A percentile compares a stretch with the other conserved stretches of the same genome.
These are phyloP conservation scores for Helleia helle DNA, from an alignment of 2,888 invertebrate genomes.

Conservation along the genomic window DNA sequence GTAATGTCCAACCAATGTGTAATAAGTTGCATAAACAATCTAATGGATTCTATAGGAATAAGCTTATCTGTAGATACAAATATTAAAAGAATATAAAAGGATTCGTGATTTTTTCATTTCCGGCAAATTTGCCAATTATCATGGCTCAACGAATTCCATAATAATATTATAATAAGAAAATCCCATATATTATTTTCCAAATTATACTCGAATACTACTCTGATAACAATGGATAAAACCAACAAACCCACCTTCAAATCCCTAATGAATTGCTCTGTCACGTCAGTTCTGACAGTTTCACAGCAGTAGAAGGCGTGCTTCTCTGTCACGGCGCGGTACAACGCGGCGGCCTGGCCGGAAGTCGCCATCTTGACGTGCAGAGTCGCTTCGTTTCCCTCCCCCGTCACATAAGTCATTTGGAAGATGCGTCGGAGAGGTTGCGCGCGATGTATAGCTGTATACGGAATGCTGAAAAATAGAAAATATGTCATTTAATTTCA, in stretches of 20 bases:
- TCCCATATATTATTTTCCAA: no score
- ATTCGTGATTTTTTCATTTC: no score
- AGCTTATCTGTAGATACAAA: no score
- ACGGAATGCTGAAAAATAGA: conserved; percentile 78
- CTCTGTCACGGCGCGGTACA: conserved; percentile 91
- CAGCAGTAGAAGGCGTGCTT: conserved; percentile 95
- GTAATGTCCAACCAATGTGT: no score
- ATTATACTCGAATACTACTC: not conserved
- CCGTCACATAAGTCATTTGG: conserved; percentile 81
- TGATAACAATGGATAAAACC: not conserved
- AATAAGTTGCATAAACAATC: no score
- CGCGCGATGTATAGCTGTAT: conserved; percentile 86
- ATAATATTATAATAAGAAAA: no score
- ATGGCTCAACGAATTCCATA: no score
- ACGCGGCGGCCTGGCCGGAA: conserved; percentile 84
- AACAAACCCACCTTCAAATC: conserved; percentile 80
- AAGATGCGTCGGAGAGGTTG: conserved; percentile 83
- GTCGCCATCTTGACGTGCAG: conserved; percentile 87
- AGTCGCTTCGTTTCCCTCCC: conserved; percentile 79
- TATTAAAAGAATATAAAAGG: no score
- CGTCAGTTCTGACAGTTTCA: conserved; percentile 90
- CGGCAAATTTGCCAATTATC: no score
- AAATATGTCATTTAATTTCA: not conserved
- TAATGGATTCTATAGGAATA: no score
- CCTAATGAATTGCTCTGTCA: conserved; percentile 90